phyloP scores from a whole-genome alignment of 2,113 vertebrate species.

The Tyrannus savana region DNA sequence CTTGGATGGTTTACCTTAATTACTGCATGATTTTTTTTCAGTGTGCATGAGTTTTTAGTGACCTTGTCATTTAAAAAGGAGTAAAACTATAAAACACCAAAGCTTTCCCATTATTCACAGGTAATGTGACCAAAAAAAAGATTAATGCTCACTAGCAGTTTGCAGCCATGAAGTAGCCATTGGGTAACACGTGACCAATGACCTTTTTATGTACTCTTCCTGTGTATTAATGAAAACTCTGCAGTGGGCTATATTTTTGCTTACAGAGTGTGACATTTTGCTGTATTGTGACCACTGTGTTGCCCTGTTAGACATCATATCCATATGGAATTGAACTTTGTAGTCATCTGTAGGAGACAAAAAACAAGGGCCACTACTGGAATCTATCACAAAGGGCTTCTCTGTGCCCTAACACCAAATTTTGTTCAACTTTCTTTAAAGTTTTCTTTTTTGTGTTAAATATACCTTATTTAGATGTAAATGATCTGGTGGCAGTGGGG shows the following conservation, averaged over 20 bases:
- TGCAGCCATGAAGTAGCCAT: constrained; percentile 72
- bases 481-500: constrained; percentile 61
- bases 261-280: constrained; percentile 39
- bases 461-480: constrained; percentile 80
- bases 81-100: constrained; percentile 82
- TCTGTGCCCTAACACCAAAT: constrained; percentile 61
- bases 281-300: constrained; percentile 71
- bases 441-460: constrained; percentile 77
- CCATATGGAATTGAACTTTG: constrained; percentile 45
- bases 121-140: constrained; percentile 63
- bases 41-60: constrained; percentile 94
- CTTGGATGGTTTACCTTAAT: constrained; percentile 99
- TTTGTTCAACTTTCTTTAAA: constrained; percentile 70
- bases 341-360: constrained; percentile 55
- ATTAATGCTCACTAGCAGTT: constrained; percentile 35
- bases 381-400: constrained; percentile 64
- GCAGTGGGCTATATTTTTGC: constrained; percentile 60
- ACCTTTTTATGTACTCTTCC: constrained; percentile 60
- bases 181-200: constrained; percentile 74
- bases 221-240: constrained; percentile 64
- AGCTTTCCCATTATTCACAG: constrained; percentile 86
- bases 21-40: constrained; percentile 99
- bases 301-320: constrained; percentile 59
- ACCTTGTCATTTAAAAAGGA: constrained; percentile 85
- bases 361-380: constrained; percentile 46